These are phyloP conservation scores for Sclerodermus sp. DNA, from an alignment of 2,888 invertebrate genomes.

Conservation along the genomic window DNA sequence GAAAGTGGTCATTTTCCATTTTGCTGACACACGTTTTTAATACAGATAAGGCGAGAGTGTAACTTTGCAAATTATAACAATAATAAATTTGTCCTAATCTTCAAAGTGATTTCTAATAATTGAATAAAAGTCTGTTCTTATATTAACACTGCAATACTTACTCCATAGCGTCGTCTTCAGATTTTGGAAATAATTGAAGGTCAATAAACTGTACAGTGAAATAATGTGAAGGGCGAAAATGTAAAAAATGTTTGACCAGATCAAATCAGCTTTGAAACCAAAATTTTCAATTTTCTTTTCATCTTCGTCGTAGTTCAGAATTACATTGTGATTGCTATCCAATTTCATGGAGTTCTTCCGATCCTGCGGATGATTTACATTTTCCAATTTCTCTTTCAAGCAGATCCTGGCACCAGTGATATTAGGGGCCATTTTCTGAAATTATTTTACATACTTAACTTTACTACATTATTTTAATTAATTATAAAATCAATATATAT, in stretches of 20 bases:
- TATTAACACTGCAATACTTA: slow-evolving; percentile 56
- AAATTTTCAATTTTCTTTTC: slow-evolving; percentile 12
- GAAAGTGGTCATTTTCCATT: too few species aligned
- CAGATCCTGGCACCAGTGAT: too few species aligned
- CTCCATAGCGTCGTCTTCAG: slow-evolving; percentile 60
- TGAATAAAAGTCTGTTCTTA: neutral
- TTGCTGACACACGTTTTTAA: too few species aligned
- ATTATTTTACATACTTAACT: too few species aligned
- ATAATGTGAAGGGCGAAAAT: slow-evolving; percentile 60
- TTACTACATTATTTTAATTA: too few species aligned
- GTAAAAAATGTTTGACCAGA: slow-evolving; percentile 64
- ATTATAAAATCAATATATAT: too few species aligned
- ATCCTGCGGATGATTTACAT: neutral
- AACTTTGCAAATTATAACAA: too few species aligned
- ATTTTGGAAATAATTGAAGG: slow-evolving; percentile 46
- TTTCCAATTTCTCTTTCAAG: too few species aligned
- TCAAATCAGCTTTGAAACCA: slow-evolving; percentile 63
- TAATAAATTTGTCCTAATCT: neutral
- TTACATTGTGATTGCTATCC: too few species aligned
- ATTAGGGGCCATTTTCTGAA: too few species aligned
- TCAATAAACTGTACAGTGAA: slow-evolving; percentile 49
- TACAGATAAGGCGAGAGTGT: too few species aligned
- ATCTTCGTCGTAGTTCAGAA: too few species aligned
- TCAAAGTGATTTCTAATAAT: neutral
- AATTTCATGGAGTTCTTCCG: neutral